Base-by-base conservation (phyloP, 1,140 invertebrate genomes). In the Drosophila sp. region DNA sequence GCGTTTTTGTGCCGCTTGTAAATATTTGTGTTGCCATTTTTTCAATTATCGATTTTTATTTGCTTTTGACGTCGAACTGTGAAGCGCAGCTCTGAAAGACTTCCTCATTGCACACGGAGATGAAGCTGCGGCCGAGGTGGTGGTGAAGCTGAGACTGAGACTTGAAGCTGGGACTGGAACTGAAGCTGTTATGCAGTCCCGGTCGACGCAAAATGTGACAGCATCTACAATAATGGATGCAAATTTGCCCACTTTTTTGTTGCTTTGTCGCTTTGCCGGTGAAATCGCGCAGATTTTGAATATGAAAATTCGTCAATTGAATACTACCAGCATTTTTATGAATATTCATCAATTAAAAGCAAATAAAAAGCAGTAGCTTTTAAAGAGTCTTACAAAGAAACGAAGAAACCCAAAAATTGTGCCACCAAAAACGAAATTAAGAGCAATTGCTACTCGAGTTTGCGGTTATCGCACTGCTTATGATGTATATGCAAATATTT, bases 391-490 rank as follows among this genome's bases (percentile, higher is more conserved):
- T 13, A 13, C 7, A 38, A 38, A 38, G 5, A 13, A 38, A 13
- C 9, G 11, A 45, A 45, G 36, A n/a, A n/a, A n/a, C n/a, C n/a
- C 43, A 76, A 86, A 86, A 86, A 81, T 82, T 76, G 83, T 87
- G 83, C 83, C 83, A 89, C 43, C 34, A 45, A 51, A 40, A 38
- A 51, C 51, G 51, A 83, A 89, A 89, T 89, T 83, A 89, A 89
- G 83, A 83, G 83, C 83, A 89, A 89, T 75, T 89, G 83, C 83
- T 89, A 83, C 83, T 83, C 79, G 83, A 80, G 54, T 83, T 89
- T 72, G 74, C 46, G 76, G 76, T 69, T 71, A 48, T 29, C 43
- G 29, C 58, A 40, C 3, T 14, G 34, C 54, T 59, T 54, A 46
- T 54, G 45, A 34, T 32, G 32, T 61, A 38, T 80, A 84, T 87